Percentiles rank a stretch among this genome's conserved stretches.
phyloP scores from a whole-genome alignment of 2,113 vertebrate genomes.

The Oreocharis arfaki region DNA sequence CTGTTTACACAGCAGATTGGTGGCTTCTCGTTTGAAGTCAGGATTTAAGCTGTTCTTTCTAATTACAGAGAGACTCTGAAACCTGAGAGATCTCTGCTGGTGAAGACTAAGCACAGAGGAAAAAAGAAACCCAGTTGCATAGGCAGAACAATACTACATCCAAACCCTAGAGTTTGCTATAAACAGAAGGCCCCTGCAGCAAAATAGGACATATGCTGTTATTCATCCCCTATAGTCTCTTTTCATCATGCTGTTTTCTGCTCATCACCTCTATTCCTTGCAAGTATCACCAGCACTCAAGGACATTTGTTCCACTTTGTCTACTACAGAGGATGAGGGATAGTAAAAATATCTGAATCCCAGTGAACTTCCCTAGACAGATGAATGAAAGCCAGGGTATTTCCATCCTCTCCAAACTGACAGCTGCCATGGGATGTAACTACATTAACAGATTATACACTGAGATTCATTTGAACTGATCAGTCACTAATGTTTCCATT shows the following conservation, averaged over 20 bases:
- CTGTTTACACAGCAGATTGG: constrained; percentile 71
- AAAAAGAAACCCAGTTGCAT: not conserved
- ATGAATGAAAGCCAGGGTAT: not conserved
- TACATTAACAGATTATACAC: not conserved
- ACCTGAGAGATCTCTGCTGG: constrained; percentile 53
- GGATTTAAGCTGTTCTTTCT: constrained; percentile 67
- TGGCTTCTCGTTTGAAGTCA: constrained; percentile 65
- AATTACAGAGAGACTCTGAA: constrained; percentile 63
- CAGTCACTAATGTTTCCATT: not conserved
- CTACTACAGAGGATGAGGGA: not conserved
- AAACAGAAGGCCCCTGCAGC: constrained; percentile 38
- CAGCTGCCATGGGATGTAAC: not conserved
- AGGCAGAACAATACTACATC: constrained; percentile 21
- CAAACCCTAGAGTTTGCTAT: constrained; percentile 27
- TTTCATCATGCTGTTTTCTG: not conserved
- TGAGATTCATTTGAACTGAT: constrained; percentile 3
- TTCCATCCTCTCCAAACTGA: not conserved
- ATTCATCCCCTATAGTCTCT: not conserved
- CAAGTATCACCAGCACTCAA: constrained; percentile 1
- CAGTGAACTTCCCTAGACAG: not conserved
- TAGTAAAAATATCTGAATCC: not conserved
- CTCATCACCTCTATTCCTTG: constrained; percentile 17
- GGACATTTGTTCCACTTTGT: constrained; percentile 14
- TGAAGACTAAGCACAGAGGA: not conserved
- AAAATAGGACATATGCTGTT: constrained; percentile 32